Percentiles rank a stretch among this genome's conserved stretches.
These are phyloP conservation scores for Erithacus rubecula DNA, from an alignment of 2,797 vertebrate species.

Conservation along the genomic window DNA sequence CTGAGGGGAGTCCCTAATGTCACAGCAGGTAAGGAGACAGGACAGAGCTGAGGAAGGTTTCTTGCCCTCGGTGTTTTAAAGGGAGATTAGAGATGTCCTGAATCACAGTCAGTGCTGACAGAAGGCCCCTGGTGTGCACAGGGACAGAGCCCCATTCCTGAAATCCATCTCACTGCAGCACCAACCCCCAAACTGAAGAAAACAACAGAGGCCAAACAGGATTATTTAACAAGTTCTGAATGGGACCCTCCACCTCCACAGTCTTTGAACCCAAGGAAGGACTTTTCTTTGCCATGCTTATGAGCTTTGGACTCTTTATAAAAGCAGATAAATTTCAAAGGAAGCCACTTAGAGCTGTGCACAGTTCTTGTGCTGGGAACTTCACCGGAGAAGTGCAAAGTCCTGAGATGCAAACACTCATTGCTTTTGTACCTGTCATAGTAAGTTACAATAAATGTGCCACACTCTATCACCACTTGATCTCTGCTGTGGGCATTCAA, in stretches of 20 bases:
- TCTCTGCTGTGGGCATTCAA: neutral
- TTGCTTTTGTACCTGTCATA: accelerated
- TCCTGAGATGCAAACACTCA: accelerated
- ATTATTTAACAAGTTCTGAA: neutral
- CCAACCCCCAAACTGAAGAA: neutral
- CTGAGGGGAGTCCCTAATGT: too few species aligned
- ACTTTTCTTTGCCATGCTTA: neutral
- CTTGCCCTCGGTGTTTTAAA: neutral
- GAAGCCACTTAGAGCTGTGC: neutral
- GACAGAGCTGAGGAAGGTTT: neutral
- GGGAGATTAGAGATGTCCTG: neutral
- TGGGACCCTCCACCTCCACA: too few species aligned
- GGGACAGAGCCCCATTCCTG: neutral
- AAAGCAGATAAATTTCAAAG: neutral
- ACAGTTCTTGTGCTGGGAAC: neutral
- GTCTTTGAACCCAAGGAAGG: neutral
- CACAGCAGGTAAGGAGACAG: neutral
- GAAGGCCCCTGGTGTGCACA: accelerated
- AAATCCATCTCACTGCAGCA: neutral
- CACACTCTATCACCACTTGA: neutral
- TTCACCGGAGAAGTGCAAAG: neutral
- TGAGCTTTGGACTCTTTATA: neutral
- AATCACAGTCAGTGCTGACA: neutral
- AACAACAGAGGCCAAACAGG: neutral
- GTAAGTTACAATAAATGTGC: neutral